phyloP scores from a whole-genome alignment of 2,113 vertebrate species.

The Rhineura floridana region DNA sequence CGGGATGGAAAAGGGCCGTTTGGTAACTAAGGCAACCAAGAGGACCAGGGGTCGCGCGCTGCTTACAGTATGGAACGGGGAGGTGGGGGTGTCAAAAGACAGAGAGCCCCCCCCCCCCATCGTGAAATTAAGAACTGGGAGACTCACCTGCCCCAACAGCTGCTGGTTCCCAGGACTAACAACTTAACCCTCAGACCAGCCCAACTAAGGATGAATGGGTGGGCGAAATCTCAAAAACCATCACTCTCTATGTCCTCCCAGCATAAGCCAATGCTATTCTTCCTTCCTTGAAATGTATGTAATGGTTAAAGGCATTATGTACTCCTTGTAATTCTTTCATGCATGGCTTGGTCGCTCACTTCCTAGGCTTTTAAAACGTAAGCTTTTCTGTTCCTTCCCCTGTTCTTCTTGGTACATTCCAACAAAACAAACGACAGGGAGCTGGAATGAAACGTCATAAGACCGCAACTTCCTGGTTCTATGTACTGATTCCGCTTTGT shows the following conservation, averaged over 20 bases:
- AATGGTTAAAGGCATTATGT: no score
- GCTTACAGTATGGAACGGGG: no score
- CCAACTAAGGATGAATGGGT: not conserved
- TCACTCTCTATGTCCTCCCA: no score
- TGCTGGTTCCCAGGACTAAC: not conserved
- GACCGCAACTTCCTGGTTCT: not conserved
- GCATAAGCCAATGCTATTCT: not conserved
- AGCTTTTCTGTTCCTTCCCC: not conserved
- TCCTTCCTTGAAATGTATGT: not conserved
- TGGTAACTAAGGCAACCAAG: not conserved
- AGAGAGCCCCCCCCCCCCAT: not conserved
- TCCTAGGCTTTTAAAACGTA: not conserved
- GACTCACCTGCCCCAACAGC: slow-evolving; percentile 5
- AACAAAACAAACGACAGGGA: slow-evolving; percentile 5
- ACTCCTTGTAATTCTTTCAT: not conserved
- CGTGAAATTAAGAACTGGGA: not conserved
- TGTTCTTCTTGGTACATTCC: not conserved
- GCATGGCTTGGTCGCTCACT: no score
- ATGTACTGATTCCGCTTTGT: not conserved
- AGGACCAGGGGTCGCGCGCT: not conserved
- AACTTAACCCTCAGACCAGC: not conserved
- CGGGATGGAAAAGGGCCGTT: no score
- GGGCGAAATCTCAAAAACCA: not conserved
- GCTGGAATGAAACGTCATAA: not conserved
- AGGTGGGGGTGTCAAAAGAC: not conserved